Evolutionary conservation across 2,113 vertebrate species (phyloP).

Genomic region (Labeo catla): DNA sequence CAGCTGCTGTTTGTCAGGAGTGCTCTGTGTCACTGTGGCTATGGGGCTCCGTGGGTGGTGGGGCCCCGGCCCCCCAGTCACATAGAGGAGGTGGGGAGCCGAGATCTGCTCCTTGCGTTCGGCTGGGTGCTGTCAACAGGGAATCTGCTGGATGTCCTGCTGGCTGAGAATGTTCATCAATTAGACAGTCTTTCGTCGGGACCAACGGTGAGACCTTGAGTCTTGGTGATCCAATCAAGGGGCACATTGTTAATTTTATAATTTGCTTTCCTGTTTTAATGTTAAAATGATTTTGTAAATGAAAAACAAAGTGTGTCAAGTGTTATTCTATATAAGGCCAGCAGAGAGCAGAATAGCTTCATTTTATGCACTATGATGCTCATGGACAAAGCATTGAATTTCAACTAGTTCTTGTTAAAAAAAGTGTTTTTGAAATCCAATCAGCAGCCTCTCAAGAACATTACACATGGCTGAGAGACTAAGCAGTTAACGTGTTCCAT

Average conservation of each 20-base stretch:
- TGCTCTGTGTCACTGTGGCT: conserved; percentile 76
- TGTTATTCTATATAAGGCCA: conserved; percentile 43
- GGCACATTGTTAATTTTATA: not conserved
- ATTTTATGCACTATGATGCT: not conserved
- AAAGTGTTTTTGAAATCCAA: not conserved
- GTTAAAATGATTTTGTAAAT: not conserved
- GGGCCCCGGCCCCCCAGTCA: conserved; percentile 8
- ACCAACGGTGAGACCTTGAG: conserved; percentile 3
- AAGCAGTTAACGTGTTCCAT: not conserved
- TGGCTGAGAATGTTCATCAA: conserved; percentile 61
- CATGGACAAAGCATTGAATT: too few species aligned
- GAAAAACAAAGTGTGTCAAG: not conserved
- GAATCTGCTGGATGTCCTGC: conserved; percentile 64
- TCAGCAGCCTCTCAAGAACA: not conserved
- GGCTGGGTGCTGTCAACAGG: conserved; percentile 73
- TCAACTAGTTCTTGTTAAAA: not conserved
- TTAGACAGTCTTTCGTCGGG: conserved; percentile 61
- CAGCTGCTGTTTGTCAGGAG: conserved; percentile 61
- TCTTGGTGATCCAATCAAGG: not conserved
- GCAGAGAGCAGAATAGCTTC: conserved; percentile 48
- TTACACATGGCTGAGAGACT: not conserved
- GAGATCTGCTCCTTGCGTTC: conserved; percentile 73
- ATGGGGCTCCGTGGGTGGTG: conserved; percentile 68
- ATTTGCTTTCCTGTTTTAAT: not conserved
- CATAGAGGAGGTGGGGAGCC: conserved; percentile 59